Base-by-base conservation (phyloP, 2,113 vertebrate species). In the Gopherus flavomarginatus region DNA sequence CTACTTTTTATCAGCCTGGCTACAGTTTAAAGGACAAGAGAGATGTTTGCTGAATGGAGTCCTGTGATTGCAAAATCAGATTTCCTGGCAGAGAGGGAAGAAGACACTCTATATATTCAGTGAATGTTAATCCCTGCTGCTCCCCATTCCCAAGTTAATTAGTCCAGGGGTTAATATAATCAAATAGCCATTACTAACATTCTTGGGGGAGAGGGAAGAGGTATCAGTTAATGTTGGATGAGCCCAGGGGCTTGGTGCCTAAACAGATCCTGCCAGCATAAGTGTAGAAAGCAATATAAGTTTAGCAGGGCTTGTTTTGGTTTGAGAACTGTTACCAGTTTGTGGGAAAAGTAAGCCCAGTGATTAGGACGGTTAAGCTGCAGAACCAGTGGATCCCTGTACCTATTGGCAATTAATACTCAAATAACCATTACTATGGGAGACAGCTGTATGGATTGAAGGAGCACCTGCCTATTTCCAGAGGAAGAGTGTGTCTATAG, bases 321-420 rank as follows among this genome's bases (percentile, higher is more conserved):
- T 27, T 35, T 85, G 14, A 22, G 4, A 59, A 44, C 35, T 4
- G 0, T n/a, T 1, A 3, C 4, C 56, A 29, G 54, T 38, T 80
- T 38, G 44, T 31, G 1, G 1, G 57, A 44, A 83, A 77, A 57
- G 29, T n/a, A 56, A 75, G 35, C 29, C 38, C 29, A 35, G 21
- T 10, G 4, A 11, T 3, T 85, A 26, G 65, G 24, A 47, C 47
- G 11, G 5, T 7, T 72, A 2, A 53, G 26, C 12, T 38, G 21
- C 2, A 1, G n/a, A 7, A 22, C 2, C 24, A 42, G 11, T 13
- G 17, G 17, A 0, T 3, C 2, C 0, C 8, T 4, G 7, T 0
- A 24, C 49, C 85, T 2, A 6, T 78, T 62, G 29, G 29, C 24
- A 54, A 59, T 57, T 47, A 24, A 78, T 44, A 44, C 26, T 31